Evolutionary conservation across 2,888 invertebrate species (phyloP).

Genomic region (Sylvicola cinctus): DNA sequence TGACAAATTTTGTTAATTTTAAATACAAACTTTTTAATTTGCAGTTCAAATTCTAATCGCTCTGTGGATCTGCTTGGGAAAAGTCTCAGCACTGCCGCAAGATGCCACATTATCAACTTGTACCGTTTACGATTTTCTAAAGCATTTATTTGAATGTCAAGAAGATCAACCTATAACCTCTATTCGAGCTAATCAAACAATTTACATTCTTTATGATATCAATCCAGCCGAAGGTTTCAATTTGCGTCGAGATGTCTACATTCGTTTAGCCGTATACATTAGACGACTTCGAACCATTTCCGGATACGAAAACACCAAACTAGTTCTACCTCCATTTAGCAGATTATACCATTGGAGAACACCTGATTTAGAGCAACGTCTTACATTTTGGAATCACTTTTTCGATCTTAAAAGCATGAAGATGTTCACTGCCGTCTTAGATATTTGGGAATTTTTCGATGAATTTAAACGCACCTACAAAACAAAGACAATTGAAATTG

Average conservation of each 20-base stretch:
- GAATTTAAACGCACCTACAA: constrained; percentile 25
- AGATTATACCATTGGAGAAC: constrained; percentile 78
- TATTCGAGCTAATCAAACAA: no score
- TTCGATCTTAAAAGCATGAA: constrained; percentile 66
- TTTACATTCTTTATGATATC: constrained; percentile 81
- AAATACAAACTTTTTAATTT: no score
- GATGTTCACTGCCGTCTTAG: constrained; percentile 54
- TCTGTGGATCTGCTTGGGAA: no score
- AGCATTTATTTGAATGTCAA: no score
- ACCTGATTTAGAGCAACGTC: constrained; percentile 31
- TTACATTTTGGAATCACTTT: constrained; percentile 61
- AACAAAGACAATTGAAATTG: constrained; percentile 30
- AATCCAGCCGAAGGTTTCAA: constrained; percentile 96
- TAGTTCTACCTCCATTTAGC: constrained; percentile 87
- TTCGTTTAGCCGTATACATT: constrained; percentile 73
- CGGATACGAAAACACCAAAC: constrained; percentile 29
- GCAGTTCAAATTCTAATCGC: no score
- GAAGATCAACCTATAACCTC: no score
- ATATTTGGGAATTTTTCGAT: constrained; percentile 59
- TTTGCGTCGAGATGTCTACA: constrained; percentile 84
- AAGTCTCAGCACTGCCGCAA: no score
- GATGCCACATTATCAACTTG: no score
- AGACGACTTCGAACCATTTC: constrained; percentile 37
- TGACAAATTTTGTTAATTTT: no score
- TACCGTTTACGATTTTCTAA: no score